Percentiles rank a stretch among this genome's conserved stretches.
Conservation (phyloP, 2,888 invertebrate species). For the Phyllotreta striolata region DNA sequence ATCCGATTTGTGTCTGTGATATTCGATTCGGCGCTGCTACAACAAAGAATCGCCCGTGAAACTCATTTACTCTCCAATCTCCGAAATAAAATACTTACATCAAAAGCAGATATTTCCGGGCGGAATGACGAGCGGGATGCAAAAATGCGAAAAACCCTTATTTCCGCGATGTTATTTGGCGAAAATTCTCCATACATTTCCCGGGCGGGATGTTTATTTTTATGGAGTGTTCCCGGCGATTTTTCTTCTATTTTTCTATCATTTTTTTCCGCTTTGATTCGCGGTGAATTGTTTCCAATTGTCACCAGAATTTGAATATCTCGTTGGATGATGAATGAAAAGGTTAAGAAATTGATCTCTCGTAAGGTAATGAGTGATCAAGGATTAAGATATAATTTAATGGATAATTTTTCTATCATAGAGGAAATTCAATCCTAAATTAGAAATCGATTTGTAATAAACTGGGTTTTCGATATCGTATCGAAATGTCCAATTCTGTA, state of each 20-base stretch:
- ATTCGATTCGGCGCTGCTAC: conserved; percentile 20
- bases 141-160: conserved; percentile 31
- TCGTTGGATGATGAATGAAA: too few relatives aligned
- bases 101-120: conserved; percentile 38
- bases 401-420: too few relatives aligned
- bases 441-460: too few relatives aligned
- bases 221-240: not conserved
- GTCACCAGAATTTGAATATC: too few relatives aligned
- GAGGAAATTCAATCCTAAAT: too few relatives aligned
- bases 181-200: conserved; percentile 2
- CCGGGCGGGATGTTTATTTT: conserved; percentile 5
- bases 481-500: too few relatives aligned
- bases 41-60: conserved; percentile 31
- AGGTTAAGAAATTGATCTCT: too few relatives aligned
- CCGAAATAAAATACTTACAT: conserved; percentile 37
- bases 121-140: conserved; percentile 30
- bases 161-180: conserved; percentile 24
- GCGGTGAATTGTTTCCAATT: too few relatives aligned
- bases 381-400: too few relatives aligned
- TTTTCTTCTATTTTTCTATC: not conserved
- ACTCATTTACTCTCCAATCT: too few relatives aligned
- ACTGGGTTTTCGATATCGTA: too few relatives aligned
- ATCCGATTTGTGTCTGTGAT: conserved; percentile 16
- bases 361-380: too few relatives aligned
- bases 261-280: not conserved